Percentiles rank a stretch among this genome's conserved stretches.
phyloP scores from a whole-genome alignment of 2,113 vertebrate genomes.

The Osmerus eperlanus region DNA sequence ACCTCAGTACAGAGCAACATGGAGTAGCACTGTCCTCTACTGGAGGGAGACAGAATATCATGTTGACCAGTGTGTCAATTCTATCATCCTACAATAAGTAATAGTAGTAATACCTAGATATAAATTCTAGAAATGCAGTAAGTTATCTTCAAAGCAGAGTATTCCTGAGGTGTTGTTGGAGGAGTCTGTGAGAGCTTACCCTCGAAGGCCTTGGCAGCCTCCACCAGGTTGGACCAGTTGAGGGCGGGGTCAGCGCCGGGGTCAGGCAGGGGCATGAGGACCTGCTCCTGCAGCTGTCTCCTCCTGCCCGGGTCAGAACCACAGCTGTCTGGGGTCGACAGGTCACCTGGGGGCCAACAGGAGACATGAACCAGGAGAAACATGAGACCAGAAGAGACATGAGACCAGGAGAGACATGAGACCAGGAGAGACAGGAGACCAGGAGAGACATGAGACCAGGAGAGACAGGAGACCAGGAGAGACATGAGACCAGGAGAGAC shows the following conservation, averaged over 20 bases:
- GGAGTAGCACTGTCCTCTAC: not conserved
- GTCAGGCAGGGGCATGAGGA: slow-evolving; percentile 90
- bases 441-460: too few relatives aligned
- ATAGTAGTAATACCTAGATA: too few relatives aligned
- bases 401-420: not conserved
- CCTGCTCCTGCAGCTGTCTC: slow-evolving; percentile 81
- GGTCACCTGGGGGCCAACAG: slow-evolving; percentile 74
- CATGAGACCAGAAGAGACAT: not conserved
- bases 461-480: too few relatives aligned
- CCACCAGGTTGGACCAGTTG: slow-evolving; percentile 93
- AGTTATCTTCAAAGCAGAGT: too few relatives aligned
- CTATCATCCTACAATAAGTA: too few relatives aligned
- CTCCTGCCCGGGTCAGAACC: slow-evolving; percentile 82
- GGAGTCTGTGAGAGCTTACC: slow-evolving; percentile 63
- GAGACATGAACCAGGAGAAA: not conserved
- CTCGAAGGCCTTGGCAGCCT: slow-evolving; percentile 95
- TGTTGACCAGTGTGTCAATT: not conserved
- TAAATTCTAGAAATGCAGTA: too few relatives aligned
- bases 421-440: not conserved
- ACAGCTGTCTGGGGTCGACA: slow-evolving; percentile 86
- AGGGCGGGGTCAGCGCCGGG: slow-evolving; percentile 78
- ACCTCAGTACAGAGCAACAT: not conserved
- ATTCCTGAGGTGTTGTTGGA: too few relatives aligned
- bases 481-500: not conserved
- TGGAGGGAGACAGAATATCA: not conserved